A percentile compares a stretch with the other conserved stretches of the same genome.
Conservation (phyloP, 1,140 invertebrate genomes). For the Anoplophora glabripennis region DNA sequence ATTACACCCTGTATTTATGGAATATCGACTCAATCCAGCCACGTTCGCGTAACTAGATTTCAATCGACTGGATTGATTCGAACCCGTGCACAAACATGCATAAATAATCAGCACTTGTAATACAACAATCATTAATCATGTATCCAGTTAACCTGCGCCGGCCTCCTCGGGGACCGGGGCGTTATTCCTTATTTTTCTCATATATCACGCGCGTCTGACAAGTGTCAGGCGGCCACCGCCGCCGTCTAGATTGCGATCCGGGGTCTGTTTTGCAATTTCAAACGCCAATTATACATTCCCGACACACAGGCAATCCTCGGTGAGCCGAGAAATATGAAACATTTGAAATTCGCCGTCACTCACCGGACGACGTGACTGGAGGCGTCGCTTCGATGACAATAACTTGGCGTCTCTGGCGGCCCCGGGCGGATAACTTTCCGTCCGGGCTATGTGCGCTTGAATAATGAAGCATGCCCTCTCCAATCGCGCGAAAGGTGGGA, state of each 20-base stretch:
- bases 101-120: slow-evolving; percentile 41
- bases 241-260: slow-evolving; percentile 21
- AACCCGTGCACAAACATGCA: slow-evolving; percentile 38
- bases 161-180: slow-evolving; percentile 28
- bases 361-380: slow-evolving; percentile 23
- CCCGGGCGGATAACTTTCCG: too few relatives aligned
- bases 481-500: too few relatives aligned
- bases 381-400: slow-evolving; percentile 20
- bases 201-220: slow-evolving; percentile 43
- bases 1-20: too few relatives aligned
- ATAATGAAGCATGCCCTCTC: too few relatives aligned
- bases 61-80: slow-evolving; percentile 39
- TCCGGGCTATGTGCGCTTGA: too few relatives aligned
- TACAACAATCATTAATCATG: slow-evolving; percentile 45
- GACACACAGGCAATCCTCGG: slow-evolving; percentile 36
- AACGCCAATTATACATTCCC: slow-evolving; percentile 37
- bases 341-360: slow-evolving; percentile 33
- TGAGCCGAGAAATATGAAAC: slow-evolving; percentile 31
- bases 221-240: slow-evolving; percentile 32
- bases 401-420: background rate
- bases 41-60: slow-evolving; percentile 15
- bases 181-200: slow-evolving; percentile 46
- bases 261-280: slow-evolving; percentile 29
- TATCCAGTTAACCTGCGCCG: slow-evolving; percentile 36
- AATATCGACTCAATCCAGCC: too few relatives aligned